A percentile compares a stretch with the other conserved stretches of the same genome.
Evolutionary conservation across 2,113 vertebrate species (phyloP).

Genomic region (Leptobrachium leishanense): DNA sequence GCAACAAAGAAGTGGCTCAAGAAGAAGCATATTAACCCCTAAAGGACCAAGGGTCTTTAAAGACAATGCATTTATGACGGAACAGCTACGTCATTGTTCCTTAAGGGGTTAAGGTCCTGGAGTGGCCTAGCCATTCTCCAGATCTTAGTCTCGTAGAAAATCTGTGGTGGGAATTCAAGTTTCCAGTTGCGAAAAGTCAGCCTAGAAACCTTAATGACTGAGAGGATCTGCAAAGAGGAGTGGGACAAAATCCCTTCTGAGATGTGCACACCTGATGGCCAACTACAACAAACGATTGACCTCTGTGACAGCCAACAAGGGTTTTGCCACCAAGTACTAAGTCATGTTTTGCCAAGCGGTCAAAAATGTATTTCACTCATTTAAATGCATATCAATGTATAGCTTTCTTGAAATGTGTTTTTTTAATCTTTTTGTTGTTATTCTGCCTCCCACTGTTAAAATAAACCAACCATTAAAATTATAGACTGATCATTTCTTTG

Average conservation of each 20-base stretch:
- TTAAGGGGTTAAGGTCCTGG: not conserved
- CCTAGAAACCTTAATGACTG: conserved; percentile 2
- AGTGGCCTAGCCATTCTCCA: not conserved
- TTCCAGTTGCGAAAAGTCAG: not conserved
- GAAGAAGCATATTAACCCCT: no score
- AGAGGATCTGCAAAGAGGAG: conserved; percentile 10
- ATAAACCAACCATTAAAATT: not conserved
- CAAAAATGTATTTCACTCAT: not conserved
- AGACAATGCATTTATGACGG: no score
- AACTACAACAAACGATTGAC: conserved; percentile 11
- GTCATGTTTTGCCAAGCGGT: not conserved
- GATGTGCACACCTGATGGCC: conserved; percentile 10
- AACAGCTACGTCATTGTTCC: no score
- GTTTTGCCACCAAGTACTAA: conserved; percentile 28
- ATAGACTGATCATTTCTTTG: not conserved
- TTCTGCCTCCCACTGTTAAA: not conserved
- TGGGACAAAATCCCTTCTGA: conserved; percentile 1
- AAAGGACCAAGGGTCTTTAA: no score
- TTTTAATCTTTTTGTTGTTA: not conserved
- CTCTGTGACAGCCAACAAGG: conserved; percentile 22
- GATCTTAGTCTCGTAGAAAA: not conserved
- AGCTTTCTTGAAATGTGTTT: not conserved
- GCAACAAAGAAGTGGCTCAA: no score
- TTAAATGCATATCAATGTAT: not conserved
- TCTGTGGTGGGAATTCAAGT: not conserved